These are phyloP conservation scores for Diprion similis DNA, from an alignment of 1,140 invertebrate species.

Conservation along the genomic window DNA sequence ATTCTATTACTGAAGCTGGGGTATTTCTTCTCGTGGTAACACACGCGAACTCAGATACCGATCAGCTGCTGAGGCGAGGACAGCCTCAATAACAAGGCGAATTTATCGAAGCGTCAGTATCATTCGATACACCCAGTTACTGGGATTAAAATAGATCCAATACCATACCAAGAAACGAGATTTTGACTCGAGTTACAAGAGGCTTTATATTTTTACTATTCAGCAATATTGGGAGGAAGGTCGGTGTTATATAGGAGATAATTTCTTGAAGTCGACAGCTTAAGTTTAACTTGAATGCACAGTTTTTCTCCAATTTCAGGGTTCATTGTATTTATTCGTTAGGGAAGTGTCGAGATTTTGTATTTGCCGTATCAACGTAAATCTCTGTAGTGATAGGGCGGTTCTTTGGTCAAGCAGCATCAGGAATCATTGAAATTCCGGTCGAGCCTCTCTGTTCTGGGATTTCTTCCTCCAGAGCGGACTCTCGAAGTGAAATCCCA, in stretches of 20 bases:
- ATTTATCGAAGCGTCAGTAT: constrained; percentile 3
- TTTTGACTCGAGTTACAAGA: too few species aligned
- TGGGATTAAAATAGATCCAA: neutral
- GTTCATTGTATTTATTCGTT: too few species aligned
- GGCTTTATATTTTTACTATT: too few species aligned
- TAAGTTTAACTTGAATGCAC: too few species aligned
- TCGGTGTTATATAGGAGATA: too few species aligned
- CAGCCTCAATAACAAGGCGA: neutral
- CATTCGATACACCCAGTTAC: neutral
- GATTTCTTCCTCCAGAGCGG: neutral
- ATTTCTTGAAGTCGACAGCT: too few species aligned
- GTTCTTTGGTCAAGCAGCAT: too few species aligned
- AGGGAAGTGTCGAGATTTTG: too few species aligned
- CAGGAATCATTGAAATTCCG: neutral
- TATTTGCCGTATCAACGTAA: too few species aligned
- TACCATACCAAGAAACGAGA: neutral
- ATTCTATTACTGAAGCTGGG: neutral
- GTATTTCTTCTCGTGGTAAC: neutral
- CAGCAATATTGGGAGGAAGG: too few species aligned
- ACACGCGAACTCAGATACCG: neutral
- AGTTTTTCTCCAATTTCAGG: too few species aligned
- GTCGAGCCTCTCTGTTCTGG: neutral
- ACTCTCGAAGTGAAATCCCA: neutral
- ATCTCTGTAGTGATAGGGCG: too few species aligned
- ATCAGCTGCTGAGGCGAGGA: neutral